Percentiles rank a stretch among this genome's conserved stretches.
phyloP scores from a whole-genome alignment of 1,140 invertebrate genomes.

The Gonatopus flavifemur region DNA sequence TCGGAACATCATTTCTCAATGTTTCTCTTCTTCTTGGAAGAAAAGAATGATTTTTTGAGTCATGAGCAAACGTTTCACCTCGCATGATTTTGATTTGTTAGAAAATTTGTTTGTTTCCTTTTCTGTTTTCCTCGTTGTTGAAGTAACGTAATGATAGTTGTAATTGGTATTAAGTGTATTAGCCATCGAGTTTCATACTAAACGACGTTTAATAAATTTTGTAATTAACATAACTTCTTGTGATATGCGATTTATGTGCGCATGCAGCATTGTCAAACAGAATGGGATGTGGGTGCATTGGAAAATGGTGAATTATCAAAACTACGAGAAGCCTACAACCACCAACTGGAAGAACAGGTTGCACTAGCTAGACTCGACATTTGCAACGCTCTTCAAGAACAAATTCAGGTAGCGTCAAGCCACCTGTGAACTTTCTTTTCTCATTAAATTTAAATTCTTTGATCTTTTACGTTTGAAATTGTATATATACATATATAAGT shows the following conservation, averaged over 20 bases:
- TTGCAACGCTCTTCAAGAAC: slow-evolving; percentile 61
- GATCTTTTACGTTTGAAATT: not conserved
- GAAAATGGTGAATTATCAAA: slow-evolving; percentile 46
- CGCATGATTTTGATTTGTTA: no score
- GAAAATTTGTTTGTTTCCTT: no score
- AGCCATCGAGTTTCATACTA: no score
- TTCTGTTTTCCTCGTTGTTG: no score
- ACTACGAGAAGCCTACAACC: slow-evolving; percentile 42
- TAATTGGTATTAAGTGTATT: no score
- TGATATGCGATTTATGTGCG: slow-evolving; percentile 25
- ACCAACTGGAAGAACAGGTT: slow-evolving; percentile 62
- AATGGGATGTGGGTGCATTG: slow-evolving; percentile 40
- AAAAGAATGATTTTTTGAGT: no score
- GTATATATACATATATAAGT: not conserved
- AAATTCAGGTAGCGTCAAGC: slow-evolving; percentile 62
- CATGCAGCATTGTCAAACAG: slow-evolving; percentile 56
- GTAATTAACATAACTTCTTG: slow-evolving; percentile 37
- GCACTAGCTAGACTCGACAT: slow-evolving; percentile 63
- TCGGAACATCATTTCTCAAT: no score
- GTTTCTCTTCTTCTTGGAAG: no score
- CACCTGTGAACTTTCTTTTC: not conserved
- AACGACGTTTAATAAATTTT: no score
- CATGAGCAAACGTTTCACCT: no score
- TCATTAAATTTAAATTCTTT: not conserved
- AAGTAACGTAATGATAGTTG: no score